Evolutionary conservation across 2,113 vertebrate species (phyloP), one percentile per base, ranked within the genome.

Genomic region (Strix uralensis): DNA sequence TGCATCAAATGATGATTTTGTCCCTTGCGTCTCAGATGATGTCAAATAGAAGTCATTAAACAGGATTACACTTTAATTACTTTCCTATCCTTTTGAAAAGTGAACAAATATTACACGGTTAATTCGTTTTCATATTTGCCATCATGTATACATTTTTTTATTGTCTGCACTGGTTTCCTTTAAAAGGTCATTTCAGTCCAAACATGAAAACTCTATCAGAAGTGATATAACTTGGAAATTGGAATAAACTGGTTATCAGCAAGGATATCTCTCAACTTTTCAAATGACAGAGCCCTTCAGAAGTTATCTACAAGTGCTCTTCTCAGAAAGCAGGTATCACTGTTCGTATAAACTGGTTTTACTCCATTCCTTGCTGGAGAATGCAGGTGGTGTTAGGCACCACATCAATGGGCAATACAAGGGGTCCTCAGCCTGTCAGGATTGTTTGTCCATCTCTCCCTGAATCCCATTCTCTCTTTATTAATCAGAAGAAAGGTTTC

Each of bases 341-440:
- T 44, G 11, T 69, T 63, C 19, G 27, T 11, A 81, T 59, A 67
- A 81, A 46, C 9, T 29, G 6, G 5, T 52, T 59, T 74, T 55
- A 36, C 15, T 70, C 40, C 29, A 2, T 44, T 63, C 11, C 1
- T 83, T 87, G 2, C 26, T 79, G 62, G 79, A 51, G 65, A 90
- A 63, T 15, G 19, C 2, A 27, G 20, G 3, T 81, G 21, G 2
- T 40, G 20, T 29, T 61, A 17, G 42, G 7, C 16, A 22, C 1
- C 3, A 10, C 11, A 26, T 49, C 14, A 78, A 13, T 30, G 32
- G 9, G 11, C 8, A 78, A 38, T 22, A 38, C 13, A 36, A 13
- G 7, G 8, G 2, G 4, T 78, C 3, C 13, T 70, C 0, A 0
- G 9, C 5, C 21, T 25, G 1, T 47, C 19, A 26, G 19, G 17